Percentiles rank a stretch among this genome's conserved stretches.
Conservation (phyloP, 2,113 vertebrate species). For the Notothenia coriiceps region DNA sequence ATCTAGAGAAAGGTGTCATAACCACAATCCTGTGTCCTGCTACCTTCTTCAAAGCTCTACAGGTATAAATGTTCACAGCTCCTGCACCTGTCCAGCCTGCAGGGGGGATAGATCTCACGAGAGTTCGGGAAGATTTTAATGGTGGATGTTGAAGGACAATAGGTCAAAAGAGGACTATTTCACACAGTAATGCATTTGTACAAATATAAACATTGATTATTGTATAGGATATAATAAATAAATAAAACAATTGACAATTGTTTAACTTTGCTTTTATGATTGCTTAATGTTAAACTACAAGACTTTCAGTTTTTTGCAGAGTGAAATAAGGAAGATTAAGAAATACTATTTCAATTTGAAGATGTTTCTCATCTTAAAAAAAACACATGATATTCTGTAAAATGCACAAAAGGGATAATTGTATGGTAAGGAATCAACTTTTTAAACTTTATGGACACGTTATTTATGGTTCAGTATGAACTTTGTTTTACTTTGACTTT, state of each 20-base stretch:
- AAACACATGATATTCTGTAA: neutral
- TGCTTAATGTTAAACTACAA: too few relatives aligned
- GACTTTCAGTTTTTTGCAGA: too few relatives aligned
- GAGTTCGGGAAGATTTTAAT: neutral
- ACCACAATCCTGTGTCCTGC: neutral
- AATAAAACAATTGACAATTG: neutral
- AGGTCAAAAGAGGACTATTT: too few relatives aligned
- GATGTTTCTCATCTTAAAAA: neutral
- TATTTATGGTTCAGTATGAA: neutral
- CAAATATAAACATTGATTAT: neutral
- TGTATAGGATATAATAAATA: too few relatives aligned
- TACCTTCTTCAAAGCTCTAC: neutral
- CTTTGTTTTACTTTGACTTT: slow-evolving; percentile 28
- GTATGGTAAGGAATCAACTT: neutral
- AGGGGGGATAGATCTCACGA: slow-evolving; percentile 1
- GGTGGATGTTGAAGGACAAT: neutral
- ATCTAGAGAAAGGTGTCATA: neutral
- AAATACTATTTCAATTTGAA: too few relatives aligned
- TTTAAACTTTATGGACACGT: neutral
- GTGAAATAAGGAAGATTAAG: too few relatives aligned
- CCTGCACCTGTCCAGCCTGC: neutral
- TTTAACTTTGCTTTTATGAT: neutral
- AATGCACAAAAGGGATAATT: neutral
- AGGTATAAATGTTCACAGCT: slow-evolving; percentile 30
- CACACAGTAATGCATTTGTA: neutral